A percentile compares a stretch with the other conserved stretches of the same genome.
Conservation (phyloP, 2,888 invertebrate genomes). For the Sminthurides aquaticus region DNA sequence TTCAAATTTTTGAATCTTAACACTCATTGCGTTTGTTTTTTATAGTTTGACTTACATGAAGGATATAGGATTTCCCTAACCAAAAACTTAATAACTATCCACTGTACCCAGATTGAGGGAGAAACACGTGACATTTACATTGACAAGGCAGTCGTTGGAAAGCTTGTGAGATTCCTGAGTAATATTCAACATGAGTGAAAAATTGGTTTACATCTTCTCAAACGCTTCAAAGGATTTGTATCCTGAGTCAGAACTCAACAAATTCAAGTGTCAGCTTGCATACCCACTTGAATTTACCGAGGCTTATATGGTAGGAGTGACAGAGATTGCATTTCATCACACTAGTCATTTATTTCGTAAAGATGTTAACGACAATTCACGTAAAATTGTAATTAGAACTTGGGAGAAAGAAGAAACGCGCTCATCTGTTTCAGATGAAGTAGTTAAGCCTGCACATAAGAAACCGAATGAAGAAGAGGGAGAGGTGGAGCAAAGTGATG, state of each 20-base stretch:
- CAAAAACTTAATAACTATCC: no score
- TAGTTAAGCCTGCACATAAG: neutral
- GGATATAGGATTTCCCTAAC: no score
- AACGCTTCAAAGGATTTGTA: neutral
- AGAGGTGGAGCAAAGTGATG: neutral
- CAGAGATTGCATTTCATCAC: neutral
- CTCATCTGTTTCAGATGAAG: no score
- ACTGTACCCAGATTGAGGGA: no score
- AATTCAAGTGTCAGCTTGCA: neutral
- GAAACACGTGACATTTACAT: no score
- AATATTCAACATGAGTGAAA: neutral
- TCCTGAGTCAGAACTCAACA: neutral
- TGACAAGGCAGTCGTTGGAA: neutral
- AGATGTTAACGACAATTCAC: neutral
- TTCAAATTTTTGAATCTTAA: no score
- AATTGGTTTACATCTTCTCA: neutral
- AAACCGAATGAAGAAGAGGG: neutral
- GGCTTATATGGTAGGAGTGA: neutral
- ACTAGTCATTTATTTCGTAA: neutral
- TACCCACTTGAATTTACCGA: neutral
- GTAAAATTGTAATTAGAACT: neutral
- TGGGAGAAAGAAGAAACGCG: neutral
- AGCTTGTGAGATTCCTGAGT: neutral
- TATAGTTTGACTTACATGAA: no score
- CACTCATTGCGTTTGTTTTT: no score